phyloP scores from a whole-genome alignment of 1,140 invertebrate species.

The Apis laboriosa region DNA sequence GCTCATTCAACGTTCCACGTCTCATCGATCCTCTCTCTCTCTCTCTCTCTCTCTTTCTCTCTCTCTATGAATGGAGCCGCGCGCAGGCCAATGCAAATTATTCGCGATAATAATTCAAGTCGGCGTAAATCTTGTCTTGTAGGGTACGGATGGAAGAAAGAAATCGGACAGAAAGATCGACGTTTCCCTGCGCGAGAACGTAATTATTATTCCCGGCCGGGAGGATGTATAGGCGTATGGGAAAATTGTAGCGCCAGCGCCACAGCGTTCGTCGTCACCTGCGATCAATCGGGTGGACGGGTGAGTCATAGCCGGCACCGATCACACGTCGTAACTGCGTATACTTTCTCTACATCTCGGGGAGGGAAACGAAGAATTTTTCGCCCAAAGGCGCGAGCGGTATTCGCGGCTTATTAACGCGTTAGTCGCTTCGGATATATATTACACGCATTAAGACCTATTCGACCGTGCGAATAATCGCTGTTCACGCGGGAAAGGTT shows the following conservation, averaged over 20 bases:
- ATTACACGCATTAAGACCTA: no score
- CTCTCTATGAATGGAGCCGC: not conserved
- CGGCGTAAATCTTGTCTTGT: slow-evolving; percentile 17
- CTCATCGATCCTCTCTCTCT: not conserved
- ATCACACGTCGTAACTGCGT: not conserved
- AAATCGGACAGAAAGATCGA: slow-evolving; percentile 33
- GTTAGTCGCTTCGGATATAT: no score
- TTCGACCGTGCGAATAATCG: slow-evolving; percentile 25
- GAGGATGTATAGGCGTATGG: not conserved
- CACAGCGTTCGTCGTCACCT: slow-evolving; percentile 35
- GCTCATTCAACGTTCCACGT: no score
- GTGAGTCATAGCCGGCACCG: slow-evolving; percentile 9
- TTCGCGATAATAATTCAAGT: slow-evolving; percentile 17
- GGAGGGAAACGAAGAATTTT: slow-evolving; percentile 30
- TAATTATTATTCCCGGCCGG: slow-evolving; percentile 40
- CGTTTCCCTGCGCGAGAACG: slow-evolving; percentile 44
- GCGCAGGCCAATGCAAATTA: slow-evolving; percentile 8
- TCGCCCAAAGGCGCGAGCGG: not conserved
- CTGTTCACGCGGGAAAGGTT: slow-evolving; percentile 20
- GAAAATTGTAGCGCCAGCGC: slow-evolving; percentile 50
- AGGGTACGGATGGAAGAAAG: not conserved
- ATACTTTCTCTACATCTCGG: not conserved
- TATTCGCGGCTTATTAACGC: not conserved
- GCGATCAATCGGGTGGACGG: slow-evolving; percentile 26
- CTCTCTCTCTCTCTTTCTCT: not conserved